Evolutionary conservation across 2,113 vertebrate species (phyloP).

Genomic region (Chiloscyllium plagiosum): DNA sequence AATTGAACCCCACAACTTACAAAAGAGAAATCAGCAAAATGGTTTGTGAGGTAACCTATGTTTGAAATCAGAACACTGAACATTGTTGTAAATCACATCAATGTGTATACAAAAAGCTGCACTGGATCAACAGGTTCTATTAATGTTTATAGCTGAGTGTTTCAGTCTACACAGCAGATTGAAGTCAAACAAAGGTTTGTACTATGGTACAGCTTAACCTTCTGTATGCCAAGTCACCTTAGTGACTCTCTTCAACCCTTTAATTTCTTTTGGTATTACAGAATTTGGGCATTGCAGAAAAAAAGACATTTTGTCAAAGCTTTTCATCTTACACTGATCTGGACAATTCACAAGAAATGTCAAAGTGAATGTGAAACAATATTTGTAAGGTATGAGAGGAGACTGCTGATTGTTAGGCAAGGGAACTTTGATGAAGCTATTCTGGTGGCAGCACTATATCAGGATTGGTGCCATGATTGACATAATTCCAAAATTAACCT

Average conservation of each 20-base stretch:
- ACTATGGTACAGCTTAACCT: background rate
- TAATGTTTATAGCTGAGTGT: conserved; percentile 18
- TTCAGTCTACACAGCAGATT: background rate
- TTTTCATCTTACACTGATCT: too few species aligned
- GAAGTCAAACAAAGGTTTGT: background rate
- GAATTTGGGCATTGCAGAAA: too few species aligned
- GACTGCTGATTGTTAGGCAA: too few species aligned
- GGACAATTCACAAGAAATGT: too few species aligned
- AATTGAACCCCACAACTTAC: background rate
- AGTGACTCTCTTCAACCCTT: background rate
- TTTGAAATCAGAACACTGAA: conserved; percentile 23
- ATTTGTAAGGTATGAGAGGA: too few species aligned
- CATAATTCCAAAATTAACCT: background rate
- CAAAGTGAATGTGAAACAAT: too few species aligned
- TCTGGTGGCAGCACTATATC: background rate
- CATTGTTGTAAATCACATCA: conserved; percentile 11
- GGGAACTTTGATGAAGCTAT: too few species aligned
- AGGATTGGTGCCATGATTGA: background rate
- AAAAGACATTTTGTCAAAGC: too few species aligned
- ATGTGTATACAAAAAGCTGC: background rate
- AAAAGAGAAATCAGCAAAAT: background rate
- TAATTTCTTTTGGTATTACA: too few species aligned
- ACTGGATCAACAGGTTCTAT: conserved; percentile 18
- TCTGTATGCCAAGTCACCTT: background rate
- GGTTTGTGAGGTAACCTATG: background rate